A percentile compares a stretch with the other conserved stretches of the same genome.
Conservation (phyloP, 2,888 invertebrate genomes). For the Temnothorax rugatulus region DNA sequence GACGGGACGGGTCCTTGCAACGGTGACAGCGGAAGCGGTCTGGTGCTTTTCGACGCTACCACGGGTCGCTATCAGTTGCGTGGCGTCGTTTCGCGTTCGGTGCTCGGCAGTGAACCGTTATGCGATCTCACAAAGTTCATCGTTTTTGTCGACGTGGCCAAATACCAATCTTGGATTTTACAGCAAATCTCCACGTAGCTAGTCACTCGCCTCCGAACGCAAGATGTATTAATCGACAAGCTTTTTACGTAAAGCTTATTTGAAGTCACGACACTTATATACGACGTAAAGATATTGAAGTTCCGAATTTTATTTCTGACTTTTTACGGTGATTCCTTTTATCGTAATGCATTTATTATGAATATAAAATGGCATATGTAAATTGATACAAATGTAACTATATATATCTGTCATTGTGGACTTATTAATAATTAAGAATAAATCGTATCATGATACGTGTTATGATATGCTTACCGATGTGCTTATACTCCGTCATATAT, state of each 20-base stretch:
- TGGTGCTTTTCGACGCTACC: constrained; percentile 84
- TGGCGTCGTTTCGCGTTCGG: constrained; percentile 76
- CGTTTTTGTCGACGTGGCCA: constrained; percentile 88
- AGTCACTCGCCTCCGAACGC: no score
- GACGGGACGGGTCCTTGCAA: constrained; percentile 88
- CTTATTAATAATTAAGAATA: background rate
- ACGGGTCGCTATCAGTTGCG: constrained; percentile 77
- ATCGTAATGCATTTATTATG: background rate
- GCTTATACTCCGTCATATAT: no score
- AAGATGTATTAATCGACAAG: constrained; percentile 58
- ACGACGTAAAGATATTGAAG: background rate
- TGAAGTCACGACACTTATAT: background rate
- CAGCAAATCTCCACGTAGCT: constrained; percentile 58
- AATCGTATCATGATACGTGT: background rate
- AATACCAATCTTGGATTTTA: constrained; percentile 79
- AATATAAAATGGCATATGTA: background rate
- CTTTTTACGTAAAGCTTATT: background rate
- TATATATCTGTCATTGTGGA: background rate
- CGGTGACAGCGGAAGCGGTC: constrained; percentile 89
- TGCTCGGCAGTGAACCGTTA: constrained; percentile 69
- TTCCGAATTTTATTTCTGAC: background rate
- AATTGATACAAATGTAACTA: background rate
- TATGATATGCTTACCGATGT: no score
- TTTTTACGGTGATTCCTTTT: background rate
- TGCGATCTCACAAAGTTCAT: constrained; percentile 89